Percentiles rank a stretch among this genome's conserved stretches.
phyloP scores from a whole-genome alignment of 2,113 vertebrate species.

The Hypocryptadius cinnamomeus region DNA sequence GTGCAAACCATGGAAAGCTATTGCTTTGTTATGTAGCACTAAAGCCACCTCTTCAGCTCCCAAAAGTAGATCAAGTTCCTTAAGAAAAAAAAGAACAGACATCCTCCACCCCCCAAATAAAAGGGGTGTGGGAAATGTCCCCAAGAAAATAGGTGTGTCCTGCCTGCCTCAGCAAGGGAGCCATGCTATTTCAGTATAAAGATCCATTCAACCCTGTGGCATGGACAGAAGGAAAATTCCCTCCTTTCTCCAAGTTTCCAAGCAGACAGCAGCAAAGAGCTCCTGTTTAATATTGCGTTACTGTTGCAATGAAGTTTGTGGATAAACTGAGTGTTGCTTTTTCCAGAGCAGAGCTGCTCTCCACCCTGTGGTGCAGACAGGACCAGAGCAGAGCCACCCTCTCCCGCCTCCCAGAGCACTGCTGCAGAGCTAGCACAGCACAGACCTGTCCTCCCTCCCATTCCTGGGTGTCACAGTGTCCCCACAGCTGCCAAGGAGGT shows the following conservation, averaged over 20 bases:
- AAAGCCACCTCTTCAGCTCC: background rate
- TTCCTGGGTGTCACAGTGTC: background rate
- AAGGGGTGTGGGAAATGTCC: background rate
- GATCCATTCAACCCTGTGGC: background rate
- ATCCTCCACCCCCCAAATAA: background rate
- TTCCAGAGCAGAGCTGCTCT: conserved; percentile 18
- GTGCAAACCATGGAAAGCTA: background rate
- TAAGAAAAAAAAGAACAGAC: background rate
- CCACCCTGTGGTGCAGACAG: background rate
- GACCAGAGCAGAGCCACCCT: background rate
- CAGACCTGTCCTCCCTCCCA: background rate
- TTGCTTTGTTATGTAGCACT: background rate
- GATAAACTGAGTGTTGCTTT: background rate
- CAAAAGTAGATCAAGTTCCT: background rate
- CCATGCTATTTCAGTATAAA: background rate
- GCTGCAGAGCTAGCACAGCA: background rate
- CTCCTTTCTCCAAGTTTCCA: conserved; percentile 30
- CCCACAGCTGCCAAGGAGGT: background rate
- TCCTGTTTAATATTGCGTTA: conserved; percentile 48
- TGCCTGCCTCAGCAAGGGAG: background rate
- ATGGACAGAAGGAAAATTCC: background rate
- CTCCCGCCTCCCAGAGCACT: background rate
- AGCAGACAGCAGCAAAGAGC: conserved; percentile 7
- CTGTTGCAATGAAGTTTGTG: conserved; percentile 32
- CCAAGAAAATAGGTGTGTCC: background rate